Evolutionary conservation across 1,140 invertebrate genomes (phyloP), one percentile per base, ranked within the genome.

Genomic region (Helicoverpa armigera): DNA sequence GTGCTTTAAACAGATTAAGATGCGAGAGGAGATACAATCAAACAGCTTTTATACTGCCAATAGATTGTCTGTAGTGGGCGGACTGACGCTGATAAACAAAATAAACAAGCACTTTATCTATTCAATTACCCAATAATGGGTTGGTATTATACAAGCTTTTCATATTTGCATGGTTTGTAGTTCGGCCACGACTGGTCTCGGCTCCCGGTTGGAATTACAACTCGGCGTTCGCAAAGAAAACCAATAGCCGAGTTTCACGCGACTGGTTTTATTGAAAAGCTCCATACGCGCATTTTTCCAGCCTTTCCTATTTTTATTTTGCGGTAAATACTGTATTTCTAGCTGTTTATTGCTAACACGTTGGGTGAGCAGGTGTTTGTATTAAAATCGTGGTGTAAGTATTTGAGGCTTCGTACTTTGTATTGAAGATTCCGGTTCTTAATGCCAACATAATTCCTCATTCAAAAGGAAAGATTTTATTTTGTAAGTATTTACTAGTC

Each of bases 211-310:
- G 81, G 82, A 84, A 86, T 84, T 83, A 84, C 79, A 78, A 51
- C 65, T 51, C 18, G 63, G 69, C 69, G 77, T 73, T 53, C 11
- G 76, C 84, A 90, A 91, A 90, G 90, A 91, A 89, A 90, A 89
- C 87, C 88, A 92, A 91, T 88, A 89, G 83, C 85, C 63, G 70
- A 81, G 81, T 86, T 92, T 90, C 83, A 86, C 83, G 83, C 87
- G 83, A 87, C 83, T 85, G 88, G 80, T 89, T 91, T 91, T 91
- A 91, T 91, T 91, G 89, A 91, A 92, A 91, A 87, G 82, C 88
- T 80, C 69, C 80, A 83, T 80, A 87, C 85, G 81, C 80, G 86
- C 80, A 82, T 81, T 81, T 88, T 89, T 88, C 88, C 58, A 69
- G 58, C 43, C 43, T 63, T 63, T 76, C 10, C 56, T 56, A 43